phyloP scores from a whole-genome alignment of 2,888 invertebrate genomes.

The Omphaloscelis lunosa region DNA sequence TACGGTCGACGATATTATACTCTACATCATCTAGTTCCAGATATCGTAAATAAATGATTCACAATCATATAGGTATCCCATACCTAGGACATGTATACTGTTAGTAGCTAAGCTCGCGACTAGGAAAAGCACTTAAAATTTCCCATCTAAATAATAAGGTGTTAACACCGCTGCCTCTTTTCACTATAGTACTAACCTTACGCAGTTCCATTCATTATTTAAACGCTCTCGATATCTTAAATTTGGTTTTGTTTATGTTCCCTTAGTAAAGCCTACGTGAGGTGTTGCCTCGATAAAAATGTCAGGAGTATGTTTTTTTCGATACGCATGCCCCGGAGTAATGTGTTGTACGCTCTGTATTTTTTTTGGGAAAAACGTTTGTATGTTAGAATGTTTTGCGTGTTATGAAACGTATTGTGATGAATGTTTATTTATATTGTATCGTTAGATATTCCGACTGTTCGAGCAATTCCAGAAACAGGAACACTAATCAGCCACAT shows the following conservation, averaged over 20 bases:
- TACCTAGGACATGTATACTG: not conserved
- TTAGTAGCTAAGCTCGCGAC: not conserved
- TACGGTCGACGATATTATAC: not conserved
- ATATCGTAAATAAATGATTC: not conserved
- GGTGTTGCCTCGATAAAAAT: conserved; percentile 62
- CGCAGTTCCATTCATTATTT: conserved; percentile 68
- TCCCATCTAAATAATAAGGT: not conserved
- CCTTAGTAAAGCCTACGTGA: conserved; percentile 61
- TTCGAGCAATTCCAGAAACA: not conserved
- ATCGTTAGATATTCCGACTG: not conserved
- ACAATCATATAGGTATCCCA: not conserved
- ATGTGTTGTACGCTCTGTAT: conserved; percentile 54
- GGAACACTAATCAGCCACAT: not conserved
- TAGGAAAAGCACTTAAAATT: conserved; percentile 14
- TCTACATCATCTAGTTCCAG: not conserved
- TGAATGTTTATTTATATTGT: conserved; percentile 10
- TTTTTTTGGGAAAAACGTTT: not conserved
- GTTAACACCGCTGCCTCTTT: conserved; percentile 23
- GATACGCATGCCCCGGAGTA: conserved; percentile 43
- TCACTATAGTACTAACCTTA: conserved; percentile 14
- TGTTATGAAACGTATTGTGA: conserved; percentile 11
- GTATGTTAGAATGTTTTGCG: conserved; percentile 18
- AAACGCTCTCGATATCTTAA: conserved; percentile 74
- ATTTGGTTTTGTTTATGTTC: conserved; percentile 75
- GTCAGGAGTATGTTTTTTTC: conserved; percentile 64